Base-by-base conservation (phyloP, 2,113 vertebrate genomes). In the Etia nguti region DNA sequence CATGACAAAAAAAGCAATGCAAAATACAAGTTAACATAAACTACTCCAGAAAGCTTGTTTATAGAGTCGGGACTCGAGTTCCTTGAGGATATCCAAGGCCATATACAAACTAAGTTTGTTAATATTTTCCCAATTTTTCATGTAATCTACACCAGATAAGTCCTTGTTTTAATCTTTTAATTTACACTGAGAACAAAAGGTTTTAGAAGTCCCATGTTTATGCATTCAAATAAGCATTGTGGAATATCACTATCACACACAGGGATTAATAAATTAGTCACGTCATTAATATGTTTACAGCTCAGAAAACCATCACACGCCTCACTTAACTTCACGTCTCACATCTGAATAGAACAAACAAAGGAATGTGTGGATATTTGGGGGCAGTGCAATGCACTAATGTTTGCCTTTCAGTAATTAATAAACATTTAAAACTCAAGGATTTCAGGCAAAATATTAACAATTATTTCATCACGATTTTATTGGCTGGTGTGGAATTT, bases 1-100 rank as follows among this genome's bases (percentile, higher is more conserved):
- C 84, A 57, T 83, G 86, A 91, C 29, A 36, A 81, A 88, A 86
- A 83, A 82, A 85, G 73, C 88, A 82, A 89, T 12, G 86, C 43
- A 81, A 73, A 90, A 92, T 79, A 88, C 12, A 79, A 80, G 86
- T 54, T 90, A 86, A 92, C 88, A 93, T 38, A 86, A 92, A 81
- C 84, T 54, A 46, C 46, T 54, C 24, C 83, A 81, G 11, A 86
- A 57, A 86, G 70, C 80, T 84, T 93, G 90, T 94, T 94, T 92
- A 90, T 77, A 2, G 56, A 87, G 29, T 4, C 0, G 4, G 57
- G 79, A 84, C 82, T 55, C 46, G 56, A 57, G 89, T 90, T 90
- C 89, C 88, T 89, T 1, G 1, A 86, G 57, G 62, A 81, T 31
- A 83, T 50, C 20, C 59, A 82, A 80, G 29, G 75, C 56, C 15